Base-by-base conservation (phyloP, 2,113 vertebrate genomes). In the Corvus moneduloides region DNA sequence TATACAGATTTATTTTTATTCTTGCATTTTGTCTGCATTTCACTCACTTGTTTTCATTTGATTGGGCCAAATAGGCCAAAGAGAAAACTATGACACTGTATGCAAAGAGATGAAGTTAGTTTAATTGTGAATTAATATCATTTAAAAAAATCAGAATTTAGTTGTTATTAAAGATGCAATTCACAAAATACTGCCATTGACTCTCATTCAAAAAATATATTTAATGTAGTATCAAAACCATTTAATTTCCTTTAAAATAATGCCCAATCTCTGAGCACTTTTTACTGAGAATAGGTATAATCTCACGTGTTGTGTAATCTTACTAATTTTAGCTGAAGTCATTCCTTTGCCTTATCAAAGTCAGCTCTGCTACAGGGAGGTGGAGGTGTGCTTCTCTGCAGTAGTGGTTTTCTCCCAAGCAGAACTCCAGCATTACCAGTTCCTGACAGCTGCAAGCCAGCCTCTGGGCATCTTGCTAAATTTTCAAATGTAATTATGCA, bases 401-500 rank as follows among this genome's bases (percentile, higher is more conserved):
- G 35, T 75, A 92, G 89, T 96, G 83, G 89, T 91, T 96, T 84
- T 94, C 95, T 97, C 79, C 49, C 94, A 95, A 97, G 90, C 97
- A 98, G 87, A 96, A 95, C 96, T 97, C 93, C 77, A 95, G 96
- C 19, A 1, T 97, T 97, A 97, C 97, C 88, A 96, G 97, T 97
- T 98, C 95, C 90, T 98, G 97, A 98, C 98, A 98, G 98, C 98
- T 98, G 98, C 96, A 94, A 98, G 95, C 97, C 97, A 98, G 97
- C 98, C 98, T 98, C 97, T 98, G 96, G 98, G 98, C 98, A 98
- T 98, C 95, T 98, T 98, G 97, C 98, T 98, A 97, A 98, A 98
- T 98, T 98, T 98, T 98, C 97, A 97, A 97, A 98, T 98, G 97
- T 98, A 98, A 98, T 98, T 98, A 98, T 97, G 97, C 97, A 98